These are phyloP conservation scores for Rhinatrema bivittatum DNA, from an alignment of 2,797 vertebrate genomes.

Conservation along the genomic window DNA sequence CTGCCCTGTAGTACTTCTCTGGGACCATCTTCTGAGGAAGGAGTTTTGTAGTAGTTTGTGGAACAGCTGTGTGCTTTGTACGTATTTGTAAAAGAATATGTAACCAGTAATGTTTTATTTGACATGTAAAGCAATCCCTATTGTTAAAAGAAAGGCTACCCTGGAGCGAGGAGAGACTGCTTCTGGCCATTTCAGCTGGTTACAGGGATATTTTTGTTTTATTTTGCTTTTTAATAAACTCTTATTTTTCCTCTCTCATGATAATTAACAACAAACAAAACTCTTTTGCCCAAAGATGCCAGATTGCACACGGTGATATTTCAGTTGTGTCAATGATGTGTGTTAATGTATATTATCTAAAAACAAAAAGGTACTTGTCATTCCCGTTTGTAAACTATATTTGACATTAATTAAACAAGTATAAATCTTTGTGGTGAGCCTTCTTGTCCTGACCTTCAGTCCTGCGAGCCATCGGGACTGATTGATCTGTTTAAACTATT, in stretches of 20 bases:
- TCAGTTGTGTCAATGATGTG: conserved; percentile 70
- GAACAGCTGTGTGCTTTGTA: conserved; percentile 65
- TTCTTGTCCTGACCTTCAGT: too few species aligned
- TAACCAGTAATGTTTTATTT: conserved; percentile 69
- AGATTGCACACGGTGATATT: conserved; percentile 64
- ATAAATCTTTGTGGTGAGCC: conserved; percentile 57
- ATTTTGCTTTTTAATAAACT: too few species aligned
- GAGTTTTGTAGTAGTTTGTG: conserved; percentile 13
- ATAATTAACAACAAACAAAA: conserved; percentile 21
- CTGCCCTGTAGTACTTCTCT: too few species aligned
- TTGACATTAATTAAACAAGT: conserved; percentile 92
- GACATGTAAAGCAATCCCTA: conserved; percentile 21
- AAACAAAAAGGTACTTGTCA: conserved; percentile 74
- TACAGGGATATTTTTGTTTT: too few species aligned
- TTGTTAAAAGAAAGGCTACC: conserved; percentile 6
- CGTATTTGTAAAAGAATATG: conserved; percentile 71
- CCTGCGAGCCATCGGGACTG: too few species aligned
- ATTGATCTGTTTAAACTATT: too few species aligned
- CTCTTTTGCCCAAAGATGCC: conserved; percentile 59
- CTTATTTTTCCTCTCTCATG: too few species aligned
- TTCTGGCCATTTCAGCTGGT: too few species aligned
- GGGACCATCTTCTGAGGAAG: conserved; percentile 8
- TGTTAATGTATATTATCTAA: conserved; percentile 86
- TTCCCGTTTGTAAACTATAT: conserved; percentile 90
- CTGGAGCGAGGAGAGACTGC: conserved; percentile 7